Conservation (phyloP, 2,888 invertebrate species). For the Euclidia mi region DNA sequence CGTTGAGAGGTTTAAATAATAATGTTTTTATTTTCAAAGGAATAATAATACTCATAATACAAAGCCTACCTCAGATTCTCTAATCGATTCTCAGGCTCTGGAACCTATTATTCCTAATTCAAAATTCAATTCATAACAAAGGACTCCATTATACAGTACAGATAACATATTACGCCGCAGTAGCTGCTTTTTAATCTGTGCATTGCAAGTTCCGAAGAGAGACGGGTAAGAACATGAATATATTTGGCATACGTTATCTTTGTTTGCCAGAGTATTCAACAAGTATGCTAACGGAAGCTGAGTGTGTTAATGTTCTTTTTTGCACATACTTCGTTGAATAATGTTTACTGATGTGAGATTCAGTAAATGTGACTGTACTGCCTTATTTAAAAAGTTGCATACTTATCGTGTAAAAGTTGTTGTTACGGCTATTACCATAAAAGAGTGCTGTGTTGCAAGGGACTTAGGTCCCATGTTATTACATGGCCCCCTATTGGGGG, state of each 20-base stretch:
- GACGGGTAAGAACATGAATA: constrained; percentile 57
- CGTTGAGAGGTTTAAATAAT: no score
- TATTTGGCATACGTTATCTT: constrained; percentile 64
- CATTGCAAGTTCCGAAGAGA: constrained; percentile 49
- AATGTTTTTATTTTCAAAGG: no score
- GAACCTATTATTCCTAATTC: constrained; percentile 3
- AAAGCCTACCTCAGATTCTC: no score
- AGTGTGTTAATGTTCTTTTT: constrained; percentile 42
- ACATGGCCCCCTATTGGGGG: no score
- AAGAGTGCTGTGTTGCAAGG: no score
- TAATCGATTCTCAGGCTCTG: no score
- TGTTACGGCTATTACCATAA: no score
- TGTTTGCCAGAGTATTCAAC: constrained; percentile 64
- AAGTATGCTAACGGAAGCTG: constrained; percentile 61
- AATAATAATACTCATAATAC: no score
- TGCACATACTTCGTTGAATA: constrained; percentile 32
- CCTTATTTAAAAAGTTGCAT: constrained; percentile 15
- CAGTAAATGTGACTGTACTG: constrained; percentile 23
- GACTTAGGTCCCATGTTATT: no score
- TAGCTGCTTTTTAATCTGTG: constrained; percentile 60
- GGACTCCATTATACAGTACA: constrained; percentile 13
- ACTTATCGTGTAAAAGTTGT: constrained; percentile 4
- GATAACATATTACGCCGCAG: constrained; percentile 24
- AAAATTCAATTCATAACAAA: constrained; percentile 1
- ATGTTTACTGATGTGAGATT: constrained; percentile 44